A percentile compares a stretch with the other conserved stretches of the same genome.
These are phyloP conservation scores for Cottus gobio DNA, from an alignment of 2,113 vertebrate genomes.

Conservation along the genomic window DNA sequence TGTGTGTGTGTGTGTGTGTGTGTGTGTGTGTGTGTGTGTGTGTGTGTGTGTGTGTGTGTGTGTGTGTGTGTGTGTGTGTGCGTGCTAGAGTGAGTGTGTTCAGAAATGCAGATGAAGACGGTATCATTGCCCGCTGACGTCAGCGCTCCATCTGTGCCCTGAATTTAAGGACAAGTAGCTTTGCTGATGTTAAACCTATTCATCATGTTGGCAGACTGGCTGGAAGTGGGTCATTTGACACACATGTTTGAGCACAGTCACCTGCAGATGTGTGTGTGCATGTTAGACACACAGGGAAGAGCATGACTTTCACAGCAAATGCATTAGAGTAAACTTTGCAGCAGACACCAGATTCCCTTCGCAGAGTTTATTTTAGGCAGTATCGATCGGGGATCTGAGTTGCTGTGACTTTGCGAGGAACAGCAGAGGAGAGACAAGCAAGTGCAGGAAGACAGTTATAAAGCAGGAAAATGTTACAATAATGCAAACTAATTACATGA, in stretches of 20 bases:
- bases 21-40: not conserved
- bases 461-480: not conserved
- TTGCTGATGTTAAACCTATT: constrained; percentile 34
- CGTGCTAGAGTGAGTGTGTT: not conserved
- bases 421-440: constrained; percentile 1
- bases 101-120: constrained; percentile 22
- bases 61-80: not conserved
- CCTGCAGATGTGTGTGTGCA: not conserved
- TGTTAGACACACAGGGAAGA: not conserved
- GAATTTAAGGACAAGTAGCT: constrained; percentile 50
- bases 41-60: not conserved
- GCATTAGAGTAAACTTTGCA: constrained; percentile 29
- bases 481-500: not conserved
- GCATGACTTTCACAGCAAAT: not conserved
- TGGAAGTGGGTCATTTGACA: constrained; percentile 38
- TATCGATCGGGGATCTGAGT: constrained; percentile 35
- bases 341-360: constrained; percentile 31
- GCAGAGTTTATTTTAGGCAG: constrained; percentile 56
- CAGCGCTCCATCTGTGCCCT: constrained; percentile 63
- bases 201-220: not conserved
- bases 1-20: constrained; percentile 6
- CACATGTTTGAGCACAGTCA: constrained; percentile 14
- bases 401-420: constrained; percentile 46
- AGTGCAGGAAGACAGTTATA: not conserved
- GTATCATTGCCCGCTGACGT: constrained; percentile 42